These are phyloP conservation scores for Carapus acus DNA, from an alignment of 2,797 vertebrate species.

Conservation along the genomic window DNA sequence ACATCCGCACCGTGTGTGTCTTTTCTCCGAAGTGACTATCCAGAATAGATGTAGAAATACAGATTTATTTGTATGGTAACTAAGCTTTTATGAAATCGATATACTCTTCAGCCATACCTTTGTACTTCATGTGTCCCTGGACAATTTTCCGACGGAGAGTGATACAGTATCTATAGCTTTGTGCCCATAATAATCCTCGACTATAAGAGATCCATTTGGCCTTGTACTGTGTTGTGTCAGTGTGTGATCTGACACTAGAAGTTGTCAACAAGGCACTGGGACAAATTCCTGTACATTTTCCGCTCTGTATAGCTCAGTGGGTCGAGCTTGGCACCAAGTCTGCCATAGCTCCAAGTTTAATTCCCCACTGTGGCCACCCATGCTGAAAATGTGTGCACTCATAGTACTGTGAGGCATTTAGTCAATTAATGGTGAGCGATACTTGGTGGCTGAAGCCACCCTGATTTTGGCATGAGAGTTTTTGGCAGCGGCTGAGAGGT, in stretches of 20 bases:
- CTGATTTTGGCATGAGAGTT: neutral
- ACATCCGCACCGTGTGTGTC: neutral
- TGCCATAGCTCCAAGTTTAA: neutral
- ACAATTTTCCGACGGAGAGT: conserved; percentile 9
- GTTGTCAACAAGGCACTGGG: conserved; percentile 34
- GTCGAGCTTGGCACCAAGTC: conserved; percentile 12
- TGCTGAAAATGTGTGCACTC: conserved; percentile 7
- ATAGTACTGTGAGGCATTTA: neutral
- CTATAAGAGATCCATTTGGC: conserved; percentile 20
- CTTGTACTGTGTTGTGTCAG: conserved; percentile 18
- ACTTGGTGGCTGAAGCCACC: neutral
- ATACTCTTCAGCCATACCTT: too few relatives aligned
- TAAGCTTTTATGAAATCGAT: neutral
- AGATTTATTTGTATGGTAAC: neutral
- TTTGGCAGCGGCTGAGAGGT: neutral
- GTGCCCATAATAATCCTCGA: conserved; percentile 11
- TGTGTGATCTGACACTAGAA: conserved; percentile 26
- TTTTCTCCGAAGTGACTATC: neutral
- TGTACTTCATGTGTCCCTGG: too few relatives aligned
- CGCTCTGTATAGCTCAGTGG: conserved; percentile 22
- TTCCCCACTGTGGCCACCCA: conserved; percentile 35
- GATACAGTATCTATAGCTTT: conserved; percentile 23
- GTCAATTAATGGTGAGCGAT: neutral
- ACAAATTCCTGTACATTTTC: conserved; percentile 38
- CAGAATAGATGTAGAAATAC: neutral